Evolutionary conservation across 2,113 vertebrate genomes (phyloP).

Genomic region (Actenoides hombroni): DNA sequence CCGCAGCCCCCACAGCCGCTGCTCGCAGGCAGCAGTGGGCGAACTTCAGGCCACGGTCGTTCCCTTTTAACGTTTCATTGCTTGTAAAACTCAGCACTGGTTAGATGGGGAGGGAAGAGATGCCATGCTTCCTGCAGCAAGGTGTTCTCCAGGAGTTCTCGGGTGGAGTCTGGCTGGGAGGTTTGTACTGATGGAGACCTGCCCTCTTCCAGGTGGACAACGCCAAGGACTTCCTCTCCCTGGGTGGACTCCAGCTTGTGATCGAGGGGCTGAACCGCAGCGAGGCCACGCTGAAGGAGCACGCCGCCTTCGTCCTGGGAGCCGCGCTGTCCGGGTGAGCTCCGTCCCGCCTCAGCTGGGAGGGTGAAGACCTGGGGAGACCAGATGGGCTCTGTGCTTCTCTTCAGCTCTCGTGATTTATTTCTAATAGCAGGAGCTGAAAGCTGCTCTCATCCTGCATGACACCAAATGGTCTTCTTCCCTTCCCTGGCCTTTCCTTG

Average conservation of each 20-base stretch:
- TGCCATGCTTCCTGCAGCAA: neutral
- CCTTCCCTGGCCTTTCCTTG: neutral
- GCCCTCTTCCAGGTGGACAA: slow-evolving; percentile 88
- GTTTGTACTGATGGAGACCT: neutral
- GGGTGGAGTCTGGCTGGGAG: neutral
- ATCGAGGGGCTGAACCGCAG: slow-evolving; percentile 86
- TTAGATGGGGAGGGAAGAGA: neutral
- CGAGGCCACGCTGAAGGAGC: slow-evolving; percentile 82
- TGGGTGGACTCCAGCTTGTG: slow-evolving; percentile 86
- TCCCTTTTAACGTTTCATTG: neutral
- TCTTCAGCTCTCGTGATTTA: neutral
- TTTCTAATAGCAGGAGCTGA: neutral
- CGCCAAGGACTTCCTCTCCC: slow-evolving; percentile 85
- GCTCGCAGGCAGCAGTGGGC: neutral
- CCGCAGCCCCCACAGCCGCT: neutral
- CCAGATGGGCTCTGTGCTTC: neutral
- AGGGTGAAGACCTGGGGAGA: neutral
- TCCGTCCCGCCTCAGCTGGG: neutral
- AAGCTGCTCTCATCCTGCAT: neutral
- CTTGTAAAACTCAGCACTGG: neutral
- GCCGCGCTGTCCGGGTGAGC: slow-evolving; percentile 88
- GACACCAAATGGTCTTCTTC: neutral
- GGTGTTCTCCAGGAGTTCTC: neutral
- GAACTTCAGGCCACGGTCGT: rapidly evolving
- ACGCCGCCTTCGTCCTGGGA: slow-evolving; percentile 88